Evolutionary conservation across 2,797 vertebrate genomes (phyloP), one percentile per base, ranked within the genome.

Genomic region (Eulemur coronatus): DNA sequence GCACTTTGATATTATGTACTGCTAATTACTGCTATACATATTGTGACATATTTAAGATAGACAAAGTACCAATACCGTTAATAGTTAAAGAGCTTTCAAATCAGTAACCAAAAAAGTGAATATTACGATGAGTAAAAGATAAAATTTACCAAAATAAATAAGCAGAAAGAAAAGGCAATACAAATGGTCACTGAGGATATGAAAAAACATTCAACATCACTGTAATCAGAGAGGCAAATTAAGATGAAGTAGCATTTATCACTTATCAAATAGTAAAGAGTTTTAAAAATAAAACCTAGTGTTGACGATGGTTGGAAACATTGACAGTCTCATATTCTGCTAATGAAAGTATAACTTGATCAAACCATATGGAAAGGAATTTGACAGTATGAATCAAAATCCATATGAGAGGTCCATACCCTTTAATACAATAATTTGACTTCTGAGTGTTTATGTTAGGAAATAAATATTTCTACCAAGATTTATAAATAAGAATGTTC

Each of bases 131-230:
- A 15, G n/a, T 63, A 86, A 89, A 96, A 72, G n/a, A 95, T 33
- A 88, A 33, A 91, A 55, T 46, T 92, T 92, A 63, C 22, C 79
- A 94, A 95, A 96, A 95, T 35, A 86, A 94, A 79, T 24, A 86
- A 95, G 57, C 9, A 67, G 48, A 63, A 81, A 90, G 30, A 28
- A 85, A 81, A 89, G 41, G n/a, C 30, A 78, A 41, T 12, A 59
- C 12, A 41, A 89, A 70, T 28, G 59, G 22, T 22, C 70, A 89
- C 35, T 14, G 33, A 89, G 20, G 46, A 85, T 24, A 72, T 13
- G 28, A 76, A 75, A 82, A 93, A 94, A 20, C 17, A 59, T 43
- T 59, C 50, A 80, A 33, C 14, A 70, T 63, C 78, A 76, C 59
- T 87, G 15, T n/a, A 52, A 70, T 55, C 38, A 69, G 13, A 38